Evolutionary conservation across 2,888 invertebrate genomes (phyloP), one percentile per base, ranked within the genome.

Genomic region (Empis livida): DNA sequence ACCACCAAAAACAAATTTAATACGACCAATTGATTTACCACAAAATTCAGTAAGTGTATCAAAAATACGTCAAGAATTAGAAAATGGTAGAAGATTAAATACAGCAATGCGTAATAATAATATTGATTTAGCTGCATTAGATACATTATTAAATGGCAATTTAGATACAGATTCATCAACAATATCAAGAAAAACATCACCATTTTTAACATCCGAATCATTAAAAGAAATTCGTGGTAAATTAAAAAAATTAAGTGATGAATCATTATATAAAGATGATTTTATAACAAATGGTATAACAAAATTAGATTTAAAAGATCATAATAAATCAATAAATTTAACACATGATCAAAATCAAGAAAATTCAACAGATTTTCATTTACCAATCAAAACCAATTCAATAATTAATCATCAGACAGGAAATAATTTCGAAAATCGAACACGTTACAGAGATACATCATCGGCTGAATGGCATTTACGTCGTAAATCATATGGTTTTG

Each of bases 401-500:
- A 44, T 17, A 11, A 42, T 16, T 11, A n/a, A 17, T 43, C 58
- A 58, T 43, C 59, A 54, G 2, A 65, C 66, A 6, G 20, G 5
- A 8, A 63, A 66, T 46, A 68, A 67, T 42, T 51, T 67, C 42
- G 67, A 67, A 48, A 61, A 61, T 10, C 57, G 65, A 45, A 57
- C 62, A 44, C 58, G 59, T 9, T 51, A 50, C 44, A 60, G 67
- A 42, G 68, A 68, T 38, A 62, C 61, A n/a, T 61, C 57, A 9
- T 65, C 65, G 2, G 59, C 80, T 55, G 79, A 79, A 56, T 86
- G 85, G 84, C 82, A 80, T 59, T 75, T 78, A 50, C 72, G 85
- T 54, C 72, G 85, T 53, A 86, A 85, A 65, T 85, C 85, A 15
- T 85, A 85, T 59, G 84, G 85, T 48, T 86, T 86, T 58, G 80